phyloP scores from a whole-genome alignment of 1,140 invertebrate genomes.

The Carposina sasakii region DNA sequence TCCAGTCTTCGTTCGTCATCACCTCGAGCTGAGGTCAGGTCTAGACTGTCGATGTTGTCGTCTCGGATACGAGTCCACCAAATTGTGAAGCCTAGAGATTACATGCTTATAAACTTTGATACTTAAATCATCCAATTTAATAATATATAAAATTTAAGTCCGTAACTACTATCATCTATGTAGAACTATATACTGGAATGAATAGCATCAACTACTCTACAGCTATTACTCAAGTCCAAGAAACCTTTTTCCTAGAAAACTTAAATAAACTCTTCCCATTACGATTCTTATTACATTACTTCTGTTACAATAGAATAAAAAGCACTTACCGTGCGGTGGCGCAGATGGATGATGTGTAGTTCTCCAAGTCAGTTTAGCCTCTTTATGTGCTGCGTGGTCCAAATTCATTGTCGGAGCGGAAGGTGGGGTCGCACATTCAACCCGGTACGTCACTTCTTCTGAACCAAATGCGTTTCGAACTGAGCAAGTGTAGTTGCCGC shows the following conservation, averaged over 20 bases:
- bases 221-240: too few relatives aligned
- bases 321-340: constrained; percentile 49
- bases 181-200: too few relatives aligned
- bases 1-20: constrained; percentile 55
- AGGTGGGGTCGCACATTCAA: constrained; percentile 81
- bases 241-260: too few relatives aligned
- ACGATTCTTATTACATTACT: too few relatives aligned
- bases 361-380: constrained; percentile 47
- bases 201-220: too few relatives aligned
- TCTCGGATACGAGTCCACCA: constrained; percentile 57
- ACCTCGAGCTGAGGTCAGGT: constrained; percentile 35
- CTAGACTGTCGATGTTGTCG: constrained; percentile 39
- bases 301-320: too few relatives aligned
- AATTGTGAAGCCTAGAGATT: constrained; percentile 59
- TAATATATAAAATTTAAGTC: too few relatives aligned
- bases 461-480: constrained; percentile 83
- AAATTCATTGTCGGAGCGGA: constrained; percentile 74
- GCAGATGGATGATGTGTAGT: constrained; percentile 50
- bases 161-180: too few relatives aligned
- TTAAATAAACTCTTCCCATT: too few relatives aligned
- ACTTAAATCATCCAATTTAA: too few relatives aligned
- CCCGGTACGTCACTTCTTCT: constrained; percentile 81
- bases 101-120: too few relatives aligned
- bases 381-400: constrained; percentile 44
- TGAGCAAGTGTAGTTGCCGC: constrained; percentile 86